Base-by-base conservation (phyloP, 1,140 invertebrate species). In the Drosophila rhopaloa region DNA sequence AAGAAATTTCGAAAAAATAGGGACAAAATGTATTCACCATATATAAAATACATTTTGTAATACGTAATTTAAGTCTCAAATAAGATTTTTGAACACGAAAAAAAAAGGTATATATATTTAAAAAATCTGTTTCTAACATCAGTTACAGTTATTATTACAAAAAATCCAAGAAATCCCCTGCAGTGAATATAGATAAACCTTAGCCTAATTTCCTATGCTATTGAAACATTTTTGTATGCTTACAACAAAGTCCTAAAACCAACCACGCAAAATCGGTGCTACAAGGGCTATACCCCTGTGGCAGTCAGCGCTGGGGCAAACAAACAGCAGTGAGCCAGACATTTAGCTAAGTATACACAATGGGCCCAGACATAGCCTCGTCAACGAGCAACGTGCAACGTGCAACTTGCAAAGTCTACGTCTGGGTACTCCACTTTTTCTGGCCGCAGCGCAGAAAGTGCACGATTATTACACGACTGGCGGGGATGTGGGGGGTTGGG, bases 401-500 rank as follows among this genome's bases (percentile, higher is more conserved):
- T 19, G 2, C 48, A 48, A 47, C 61, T 43, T 35, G 40, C 51
- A 32, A 47, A n/a, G 56, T 66, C 63, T 57, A 47, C 38, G 53
- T 60, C 60, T 27, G 38, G 19, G 60, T 54, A 35, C 60, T 55
- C 57, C 65, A 65, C 44, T 53, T 37, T 51, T 65, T 37, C 46
- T 47, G 58, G 50, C 53, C 66, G 81, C 63, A 75, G 74, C 63
- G 65, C 53, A 46, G 75, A 79, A 75, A 79, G 79, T 79, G 79
- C 79, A 70, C 50, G 79, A 82, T 86, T 86, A 84, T 89, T 84
- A 75, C 73, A 88, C 79, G 70, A 86, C 62, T 59, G 55, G 57
- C 59, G 79, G 53, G 56, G 63, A 51, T 46, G 38, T 68, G 27
- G 24, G 1, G n/a, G n/a, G n/a, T n/a, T 24, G 14, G 38, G 47